Base-by-base conservation (phyloP, 2,888 invertebrate species). In the Choreutis nemorana region DNA sequence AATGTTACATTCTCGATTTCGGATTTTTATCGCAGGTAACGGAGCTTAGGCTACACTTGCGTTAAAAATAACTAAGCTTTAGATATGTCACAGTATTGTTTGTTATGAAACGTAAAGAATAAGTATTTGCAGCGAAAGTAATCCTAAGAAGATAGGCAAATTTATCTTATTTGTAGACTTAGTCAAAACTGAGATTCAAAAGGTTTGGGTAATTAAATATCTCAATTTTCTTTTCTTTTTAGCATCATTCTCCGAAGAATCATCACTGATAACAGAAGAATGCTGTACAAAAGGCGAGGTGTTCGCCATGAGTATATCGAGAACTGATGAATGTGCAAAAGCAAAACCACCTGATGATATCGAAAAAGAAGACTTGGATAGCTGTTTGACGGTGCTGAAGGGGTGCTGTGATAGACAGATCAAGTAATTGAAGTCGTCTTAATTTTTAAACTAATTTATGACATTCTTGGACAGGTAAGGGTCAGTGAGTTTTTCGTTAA, bases 251-350 rank as follows among this genome's bases (percentile, higher is more conserved):
- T 58, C 66, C 9, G 66, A 64, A 11, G 71, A 70, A 33, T 42
- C 39, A 2, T 13, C 44, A 24, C 58, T 59, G 12, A 35, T 67
- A 8, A 48, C 45, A 21, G 70, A 68, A 0, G 37, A 40, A 33
- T 73, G 75, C 36, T 72, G 73, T 35, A 28, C 35, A 1, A 50
- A 61, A 32, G 72, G 60, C 1, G 55, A 65, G 31, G 29, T 29
- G 2, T 43, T 47, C 9, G 55, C 55, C 0, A 23, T 52, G 21
- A 30, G 35, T 2, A 37, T 53, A 7, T 4, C 50, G 2, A 41
- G 51, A 1, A 39, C 35, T 1, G 32, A 33, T 2, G 44, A 45
- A 0, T 75, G 73, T 39, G 36, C 48, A 2, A 33, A 21, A 2
- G 36, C 46, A 1, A 33, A 36, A 0, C 42, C 50, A 0, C 70